Conservation (phyloP, 1,140 invertebrate genomes). For the Battus philenor region DNA sequence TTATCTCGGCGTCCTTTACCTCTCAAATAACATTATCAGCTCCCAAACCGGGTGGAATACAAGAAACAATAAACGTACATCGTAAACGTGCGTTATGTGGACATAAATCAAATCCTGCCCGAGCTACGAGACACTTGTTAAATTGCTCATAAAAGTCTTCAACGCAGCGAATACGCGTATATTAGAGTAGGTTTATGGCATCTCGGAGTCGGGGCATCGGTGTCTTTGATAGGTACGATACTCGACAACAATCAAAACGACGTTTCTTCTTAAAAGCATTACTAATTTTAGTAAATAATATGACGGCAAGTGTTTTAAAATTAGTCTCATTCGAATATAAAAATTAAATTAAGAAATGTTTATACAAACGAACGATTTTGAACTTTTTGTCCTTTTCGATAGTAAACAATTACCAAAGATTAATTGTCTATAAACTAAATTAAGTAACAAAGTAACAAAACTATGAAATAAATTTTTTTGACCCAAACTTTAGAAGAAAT, state of each 20-base stretch:
- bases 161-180: conserved; percentile 56
- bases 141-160: conserved; percentile 68
- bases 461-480: too few relatives aligned
- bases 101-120: conserved; percentile 58
- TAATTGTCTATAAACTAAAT: too few relatives aligned
- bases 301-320: too few relatives aligned
- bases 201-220: conserved; percentile 28
- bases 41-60: conserved; percentile 55
- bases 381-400: too few relatives aligned
- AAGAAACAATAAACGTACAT: conserved; percentile 62
- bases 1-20: conserved; percentile 33
- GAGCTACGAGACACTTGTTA: conserved; percentile 63
- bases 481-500: too few relatives aligned
- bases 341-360: too few relatives aligned
- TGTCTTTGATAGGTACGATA: conserved; percentile 32
- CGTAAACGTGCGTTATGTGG: conserved; percentile 58
- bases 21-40: conserved; percentile 60
- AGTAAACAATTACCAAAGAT: too few relatives aligned
- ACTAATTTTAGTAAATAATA: too few relatives aligned
- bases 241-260: not conserved
- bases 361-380: too few relatives aligned
- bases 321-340: too few relatives aligned
- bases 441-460: too few relatives aligned
- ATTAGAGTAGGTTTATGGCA: conserved; percentile 57
- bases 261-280: too few relatives aligned